phyloP scores from a whole-genome alignment of 2,888 invertebrate genomes.

The Lasiommata megera region DNA sequence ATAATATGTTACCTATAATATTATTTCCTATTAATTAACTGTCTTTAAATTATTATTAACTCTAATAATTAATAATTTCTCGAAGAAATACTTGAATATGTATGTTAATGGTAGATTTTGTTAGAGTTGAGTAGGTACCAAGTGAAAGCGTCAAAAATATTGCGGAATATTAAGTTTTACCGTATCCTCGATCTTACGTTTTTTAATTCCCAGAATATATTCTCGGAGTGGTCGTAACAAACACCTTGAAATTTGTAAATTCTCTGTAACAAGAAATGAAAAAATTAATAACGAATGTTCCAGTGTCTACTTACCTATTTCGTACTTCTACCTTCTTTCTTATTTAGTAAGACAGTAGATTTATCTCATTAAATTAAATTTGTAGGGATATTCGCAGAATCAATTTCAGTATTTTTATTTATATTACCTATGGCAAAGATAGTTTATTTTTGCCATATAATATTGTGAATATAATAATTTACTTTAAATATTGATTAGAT shows the following conservation, averaged over 20 bases:
- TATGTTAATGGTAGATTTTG: conserved; percentile 4
- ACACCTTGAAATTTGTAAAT: conserved; percentile 7
- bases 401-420: too few relatives aligned
- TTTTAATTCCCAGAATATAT: conserved; percentile 6
- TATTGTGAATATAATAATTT: too few relatives aligned
- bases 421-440: too few relatives aligned
- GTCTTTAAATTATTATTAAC: too few relatives aligned
- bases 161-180: conserved; percentile 3
- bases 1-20: too few relatives aligned
- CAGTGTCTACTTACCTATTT: not conserved
- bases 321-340: not conserved
- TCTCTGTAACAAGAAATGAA: conserved; percentile 5
- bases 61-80: not conserved
- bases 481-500: too few relatives aligned
- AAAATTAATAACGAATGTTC: conserved; percentile 3
- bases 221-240: not conserved
- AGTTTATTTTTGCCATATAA: too few relatives aligned
- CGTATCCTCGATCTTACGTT: conserved; percentile 3
- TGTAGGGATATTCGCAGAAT: too few relatives aligned
- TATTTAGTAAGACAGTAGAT: not conserved
- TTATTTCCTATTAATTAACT: too few relatives aligned
- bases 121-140: not conserved
- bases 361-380: too few relatives aligned
- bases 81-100: conserved; percentile 1
- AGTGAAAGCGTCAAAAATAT: conserved; percentile 4